Evolutionary conservation across 2,113 vertebrate genomes (phyloP), one percentile per base, ranked within the genome.

Genomic region (Dasypus novemcinctus): DNA sequence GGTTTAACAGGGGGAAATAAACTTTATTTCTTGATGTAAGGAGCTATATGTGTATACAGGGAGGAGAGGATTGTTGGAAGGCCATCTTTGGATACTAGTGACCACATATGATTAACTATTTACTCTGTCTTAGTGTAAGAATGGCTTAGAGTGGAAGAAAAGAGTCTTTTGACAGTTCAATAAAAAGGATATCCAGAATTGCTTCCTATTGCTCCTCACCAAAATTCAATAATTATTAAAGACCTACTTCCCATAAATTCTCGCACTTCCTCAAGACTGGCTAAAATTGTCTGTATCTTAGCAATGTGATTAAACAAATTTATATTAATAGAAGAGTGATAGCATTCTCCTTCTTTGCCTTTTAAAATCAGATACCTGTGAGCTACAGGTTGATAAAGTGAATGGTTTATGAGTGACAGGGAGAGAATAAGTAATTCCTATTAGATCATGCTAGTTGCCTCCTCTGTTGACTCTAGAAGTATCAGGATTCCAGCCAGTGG

Each of bases 181-280:
- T 85, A 69, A 76, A 87, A 80, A 86, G 27, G n/a, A 84, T 78
- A 41, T 84, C 57, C 79, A 93, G 54, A 95, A 93, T 78, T 75
- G 75, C 15, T 46, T 76, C 63, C 64, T 38, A 71, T 25, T 68
- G 63, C 49, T 29, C 2, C 9, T 20, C 66, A 81, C 31, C 25
- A 80, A 31, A n/a, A n/a, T 64, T 9, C 29, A 87, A 52, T 36
- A 46, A 29, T 79, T 85, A 71, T 11, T 69, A 7, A 90, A 94
- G 64, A 85, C 52, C 41, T 63, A 54, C 29, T 86, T 80, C 66
- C 64, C 64, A 31, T 64, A n/a, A 64, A 64, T 91, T 95, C 36
- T 71, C 33, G 49, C 23, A 18, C 36, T 89, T 86, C 46, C 54
- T 86, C 64, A 80, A 36, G 46, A 72, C 52, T 85, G 57, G 74